phyloP scores from a whole-genome alignment of 1,140 invertebrate species.

The Drosophila prosaltans region DNA sequence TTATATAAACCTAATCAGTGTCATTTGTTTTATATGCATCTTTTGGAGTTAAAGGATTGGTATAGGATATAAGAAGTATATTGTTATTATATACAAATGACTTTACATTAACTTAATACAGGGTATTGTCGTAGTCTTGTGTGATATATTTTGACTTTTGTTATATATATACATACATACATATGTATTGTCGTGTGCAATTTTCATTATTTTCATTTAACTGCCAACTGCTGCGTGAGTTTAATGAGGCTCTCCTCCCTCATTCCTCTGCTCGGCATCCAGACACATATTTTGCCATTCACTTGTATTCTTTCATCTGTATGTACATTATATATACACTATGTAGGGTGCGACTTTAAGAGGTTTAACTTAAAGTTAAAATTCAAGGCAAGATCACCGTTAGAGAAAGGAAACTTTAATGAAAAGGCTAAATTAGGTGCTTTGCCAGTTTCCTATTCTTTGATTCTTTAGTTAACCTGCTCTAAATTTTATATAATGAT shows the following conservation, averaged over 20 bases:
- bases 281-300: conserved; percentile 1
- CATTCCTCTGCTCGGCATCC: background rate
- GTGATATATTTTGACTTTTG: conserved; percentile 28
- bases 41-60: too few relatives aligned
- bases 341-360: conserved; percentile 1
- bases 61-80: too few relatives aligned
- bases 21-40: too few relatives aligned
- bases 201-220: conserved; percentile 35
- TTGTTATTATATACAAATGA: too few relatives aligned
- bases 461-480: conserved; percentile 2
- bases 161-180: conserved; percentile 5
- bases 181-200: conserved; percentile 27
- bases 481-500: background rate
- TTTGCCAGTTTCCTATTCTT: background rate
- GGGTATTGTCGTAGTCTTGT: background rate
- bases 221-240: conserved; percentile 60
- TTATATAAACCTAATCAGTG: too few relatives aligned
- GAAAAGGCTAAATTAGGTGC: background rate
- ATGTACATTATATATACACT: conserved; percentile 1
- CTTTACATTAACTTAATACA: background rate
- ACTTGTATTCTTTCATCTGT: background rate
- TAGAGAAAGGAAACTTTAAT: background rate
- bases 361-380: background rate
- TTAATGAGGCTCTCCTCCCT: conserved; percentile 46
- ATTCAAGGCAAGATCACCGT: background rate